Evolutionary conservation across 92 coral and sea anemone species (phyloP).

Genomic region (Umimayanthus chanpuru): DNA sequence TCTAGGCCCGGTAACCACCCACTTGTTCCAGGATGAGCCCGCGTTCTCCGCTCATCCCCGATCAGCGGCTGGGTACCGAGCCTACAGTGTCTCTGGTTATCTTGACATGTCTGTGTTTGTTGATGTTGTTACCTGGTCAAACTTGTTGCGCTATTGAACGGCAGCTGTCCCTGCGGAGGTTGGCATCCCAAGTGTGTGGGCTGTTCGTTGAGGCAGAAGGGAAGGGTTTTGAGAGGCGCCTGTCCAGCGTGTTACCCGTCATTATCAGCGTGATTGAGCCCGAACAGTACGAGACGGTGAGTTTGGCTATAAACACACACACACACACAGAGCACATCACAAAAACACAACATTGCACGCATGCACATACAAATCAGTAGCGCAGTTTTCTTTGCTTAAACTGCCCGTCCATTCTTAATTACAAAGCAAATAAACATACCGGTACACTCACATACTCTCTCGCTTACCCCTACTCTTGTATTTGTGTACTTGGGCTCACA

Average conservation of each 20-base stretch:
- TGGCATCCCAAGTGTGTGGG: slow-evolving; percentile 91
- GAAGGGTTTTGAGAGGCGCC: slow-evolving; percentile 73
- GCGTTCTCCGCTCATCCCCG: too few species aligned
- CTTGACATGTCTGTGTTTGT: neutral
- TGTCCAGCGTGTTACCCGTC: slow-evolving; percentile 70
- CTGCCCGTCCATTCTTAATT: too few species aligned
- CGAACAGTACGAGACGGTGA: slow-evolving; percentile 69
- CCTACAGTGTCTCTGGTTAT: neutral
- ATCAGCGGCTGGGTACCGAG: too few species aligned
- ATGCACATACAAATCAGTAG: too few species aligned
- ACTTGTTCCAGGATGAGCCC: too few species aligned
- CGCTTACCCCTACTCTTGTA: neutral
- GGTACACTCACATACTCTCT: neutral
- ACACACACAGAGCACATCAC: neutral
- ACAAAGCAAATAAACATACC: too few species aligned
- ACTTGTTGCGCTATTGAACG: neutral
- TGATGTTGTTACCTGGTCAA: neutral
- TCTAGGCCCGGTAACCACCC: too few species aligned
- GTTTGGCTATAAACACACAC: neutral
- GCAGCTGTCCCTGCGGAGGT: slow-evolving; percentile 75
- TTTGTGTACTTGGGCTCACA: too few species aligned
- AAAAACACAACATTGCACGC: too few species aligned
- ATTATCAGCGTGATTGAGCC: slow-evolving; percentile 69
- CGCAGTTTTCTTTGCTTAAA: too few species aligned
- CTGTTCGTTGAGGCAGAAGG: slow-evolving; percentile 89